Conservation (phyloP, 2,888 invertebrate genomes). For the Brassicogethes aeneus region DNA sequence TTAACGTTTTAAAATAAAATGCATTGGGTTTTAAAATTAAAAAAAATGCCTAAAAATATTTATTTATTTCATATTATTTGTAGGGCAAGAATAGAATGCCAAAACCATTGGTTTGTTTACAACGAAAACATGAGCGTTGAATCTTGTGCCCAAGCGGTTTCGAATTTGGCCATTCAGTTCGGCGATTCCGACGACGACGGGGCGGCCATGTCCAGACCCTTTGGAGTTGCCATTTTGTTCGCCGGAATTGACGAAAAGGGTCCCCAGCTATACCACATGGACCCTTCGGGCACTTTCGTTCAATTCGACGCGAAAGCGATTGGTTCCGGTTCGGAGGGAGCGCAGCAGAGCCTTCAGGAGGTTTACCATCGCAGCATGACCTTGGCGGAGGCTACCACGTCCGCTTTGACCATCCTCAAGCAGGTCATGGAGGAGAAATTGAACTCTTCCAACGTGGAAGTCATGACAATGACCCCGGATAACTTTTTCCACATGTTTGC, state of each 20-base stretch:
- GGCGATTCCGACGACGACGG: conserved; percentile 97
- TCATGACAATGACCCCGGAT: conserved; percentile 84
- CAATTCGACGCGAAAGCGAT: conserved; percentile 98
- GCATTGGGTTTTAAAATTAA: too few species aligned
- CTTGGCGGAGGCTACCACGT: conserved; percentile 83
- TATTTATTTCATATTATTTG: too few species aligned
- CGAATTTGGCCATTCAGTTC: conserved; percentile 97
- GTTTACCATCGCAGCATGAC: conserved; percentile 81
- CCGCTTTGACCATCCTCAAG: conserved; percentile 88
- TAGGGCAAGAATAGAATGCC: conserved; percentile 90
- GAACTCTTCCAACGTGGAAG: conserved; percentile 94
- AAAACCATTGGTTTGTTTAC: conserved; percentile 97
- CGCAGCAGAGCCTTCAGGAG: conserved; percentile 85
- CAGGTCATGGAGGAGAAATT: conserved; percentile 99
- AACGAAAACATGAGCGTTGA: conserved; percentile 95
- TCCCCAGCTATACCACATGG: conserved; percentile 95
- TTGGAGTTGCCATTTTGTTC: conserved; percentile 97
- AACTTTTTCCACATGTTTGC: conserved; percentile 82
- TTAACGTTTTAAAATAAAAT: too few species aligned
- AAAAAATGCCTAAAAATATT: too few species aligned
- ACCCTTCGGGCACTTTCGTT: conserved; percentile 97
- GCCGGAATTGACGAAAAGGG: conserved; percentile 92
- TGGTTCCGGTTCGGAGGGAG: conserved; percentile 98
- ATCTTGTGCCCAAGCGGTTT: conserved; percentile 96
- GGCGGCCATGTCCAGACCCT: conserved; percentile 92